Conservation (phyloP, 1,140 invertebrate species). For the Amyelois transitella region DNA sequence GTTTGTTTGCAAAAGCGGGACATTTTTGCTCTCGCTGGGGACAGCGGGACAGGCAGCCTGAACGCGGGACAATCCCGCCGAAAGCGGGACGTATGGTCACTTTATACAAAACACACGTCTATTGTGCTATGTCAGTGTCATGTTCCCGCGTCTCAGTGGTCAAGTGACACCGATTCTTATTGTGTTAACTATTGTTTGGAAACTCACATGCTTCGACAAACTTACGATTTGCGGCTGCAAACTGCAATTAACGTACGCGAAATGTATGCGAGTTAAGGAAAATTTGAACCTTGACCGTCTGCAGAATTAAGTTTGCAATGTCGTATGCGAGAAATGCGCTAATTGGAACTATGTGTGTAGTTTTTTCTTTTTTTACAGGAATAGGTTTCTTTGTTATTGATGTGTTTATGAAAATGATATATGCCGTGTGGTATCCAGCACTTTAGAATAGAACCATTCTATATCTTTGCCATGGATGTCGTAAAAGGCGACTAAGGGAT, state of each 20-base stretch:
- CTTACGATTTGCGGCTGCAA: not conserved
- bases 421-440: no score
- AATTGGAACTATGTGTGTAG: slow-evolving; percentile 1
- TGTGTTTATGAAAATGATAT: not conserved
- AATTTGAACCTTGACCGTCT: not conserved
- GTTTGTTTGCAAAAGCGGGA: no score
- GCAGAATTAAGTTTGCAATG: not conserved
- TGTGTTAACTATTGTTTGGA: not conserved
- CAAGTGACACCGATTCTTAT: not conserved
- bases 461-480: no score
- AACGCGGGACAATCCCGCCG: no score
- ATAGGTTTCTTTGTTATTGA: not conserved
- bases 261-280: not conserved
- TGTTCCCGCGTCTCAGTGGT: not conserved
- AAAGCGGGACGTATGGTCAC: no score
- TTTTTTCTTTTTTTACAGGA: not conserved
- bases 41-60: no score
- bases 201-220: not conserved
- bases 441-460: no score
- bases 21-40: no score
- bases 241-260: not conserved
- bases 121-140: not conserved
- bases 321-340: not conserved
- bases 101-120: no score
- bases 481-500: no score